Base-by-base conservation (phyloP, 2,113 vertebrate species). In the Bothrops jararaca region DNA sequence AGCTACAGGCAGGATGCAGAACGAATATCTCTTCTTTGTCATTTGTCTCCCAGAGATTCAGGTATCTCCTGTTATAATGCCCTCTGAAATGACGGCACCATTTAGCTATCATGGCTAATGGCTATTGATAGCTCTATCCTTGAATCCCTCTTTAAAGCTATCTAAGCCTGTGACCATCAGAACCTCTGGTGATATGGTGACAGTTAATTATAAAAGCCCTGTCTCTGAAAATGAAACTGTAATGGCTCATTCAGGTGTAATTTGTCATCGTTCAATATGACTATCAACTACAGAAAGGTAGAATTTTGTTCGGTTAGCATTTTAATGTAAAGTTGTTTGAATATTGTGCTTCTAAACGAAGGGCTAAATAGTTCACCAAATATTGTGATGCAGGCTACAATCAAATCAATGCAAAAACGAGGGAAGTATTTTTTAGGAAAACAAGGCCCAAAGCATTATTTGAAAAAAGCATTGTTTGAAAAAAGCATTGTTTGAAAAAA, bases 221-320 rank as follows among this genome's bases (percentile, higher is more conserved):
- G 58, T 52, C 58, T 90, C 56, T 89, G 89, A 90, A 69, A 69
- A 50, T 90, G 89, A 69, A 89, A 60, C 45, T 89, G 89, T 60
- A 58, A 89, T 89, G 56, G 89, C 42, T 89, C 54, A 60, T 89
- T 69, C 89, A 90, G 57, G 26, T 69, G 58, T 69, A 89, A 89
- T 89, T 89, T 89, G 89, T 60, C 89, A 89, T 89, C 4, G 15
- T 60, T 89, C 58, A 89, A 48, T 60, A 29, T 29, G 22, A 45
- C 24, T 45, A 39, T 60, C 89, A 89, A 60, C 56, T 45, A 89
- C 18, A 42, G 74, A 22, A 22, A 42, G 34, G 74, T 80, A 80
- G 74, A 42, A 39, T 42, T 80, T 80, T 80, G 74, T 80, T 80
- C 74, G 9, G 74, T 80, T 80, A 9, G 74, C 74, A 80, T 39